Base-by-base conservation (phyloP, 1,140 invertebrate genomes). In the Pemphigus obesinymphae region DNA sequence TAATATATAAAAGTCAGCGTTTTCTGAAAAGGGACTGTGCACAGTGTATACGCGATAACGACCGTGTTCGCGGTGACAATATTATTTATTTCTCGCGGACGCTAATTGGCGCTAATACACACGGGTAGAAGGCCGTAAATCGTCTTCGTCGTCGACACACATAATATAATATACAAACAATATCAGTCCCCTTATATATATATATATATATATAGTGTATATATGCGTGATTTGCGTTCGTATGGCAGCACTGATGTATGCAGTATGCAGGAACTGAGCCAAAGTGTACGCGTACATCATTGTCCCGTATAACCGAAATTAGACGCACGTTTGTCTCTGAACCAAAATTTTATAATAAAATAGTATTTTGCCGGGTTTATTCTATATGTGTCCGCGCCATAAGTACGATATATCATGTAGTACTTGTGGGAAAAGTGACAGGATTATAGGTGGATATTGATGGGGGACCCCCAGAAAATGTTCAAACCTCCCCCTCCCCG, bases 81-180 rank as follows among this genome's bases (percentile, higher is more conserved):
- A 45, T 45, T 45, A 70, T 70, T 70, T 70, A 70, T 70, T 70
- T 70, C 37, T 34, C 68, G 37, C 75, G 34, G 37, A 34, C 53
- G 50, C 50, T 78, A 78, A 78, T 78, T 78, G 75, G 75, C 75
- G 75, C 29, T 78, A 78, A 78, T 78, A 78, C 20, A 43, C 75
- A 58, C 75, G 31, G 17, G 20, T 17, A 34, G 75, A 37, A 29
- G 34, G 53, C 34, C 29, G 53, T 78, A 78, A 78, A 78, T 78
- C 75, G 34, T 68, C 45, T n/a, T n/a, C 40, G 26, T 48, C 48
- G 75, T 55, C 75, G 53, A 37, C 53, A 55, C 37, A 17, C 23
- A 17, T 68, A 43, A n/a, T 50, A 50, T 20, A 20, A 11, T 50
- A 55, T 55, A 20, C 15, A 23, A n/a, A n/a, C n/a, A n/a, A n/a